A percentile compares a stretch with the other conserved stretches of the same genome.
Evolutionary conservation across 2,797 vertebrate species (phyloP).

Genomic region (Pseudochirops cupreus): DNA sequence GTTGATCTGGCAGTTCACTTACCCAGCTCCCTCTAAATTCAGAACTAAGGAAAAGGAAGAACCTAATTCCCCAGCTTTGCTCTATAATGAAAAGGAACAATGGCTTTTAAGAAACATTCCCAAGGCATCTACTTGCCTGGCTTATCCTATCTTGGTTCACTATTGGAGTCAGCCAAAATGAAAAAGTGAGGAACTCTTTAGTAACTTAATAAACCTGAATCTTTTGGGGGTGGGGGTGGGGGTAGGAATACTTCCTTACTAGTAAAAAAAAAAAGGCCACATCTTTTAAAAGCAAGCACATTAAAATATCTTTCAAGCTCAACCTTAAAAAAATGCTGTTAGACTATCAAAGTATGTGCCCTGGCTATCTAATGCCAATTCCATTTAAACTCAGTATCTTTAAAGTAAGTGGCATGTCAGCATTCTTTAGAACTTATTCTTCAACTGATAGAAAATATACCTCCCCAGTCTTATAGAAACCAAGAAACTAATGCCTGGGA

Average conservation of each 20-base stretch:
- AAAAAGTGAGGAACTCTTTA: conserved; percentile 9
- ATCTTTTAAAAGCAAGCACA: conserved; percentile 8
- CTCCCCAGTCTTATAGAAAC: not conserved
- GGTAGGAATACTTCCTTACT: not conserved
- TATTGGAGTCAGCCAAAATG: not conserved
- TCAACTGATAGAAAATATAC: not conserved
- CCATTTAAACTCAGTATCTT: conserved; percentile 43
- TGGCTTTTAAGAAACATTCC: conserved; percentile 17
- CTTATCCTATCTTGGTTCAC: conserved; percentile 3
- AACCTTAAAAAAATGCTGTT: conserved; percentile 8
- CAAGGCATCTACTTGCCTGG: not conserved
- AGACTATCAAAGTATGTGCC: not conserved
- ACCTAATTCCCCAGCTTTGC: not conserved
- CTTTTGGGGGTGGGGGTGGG: not conserved
- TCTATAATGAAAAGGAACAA: not conserved
- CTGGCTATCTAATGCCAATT: conserved; percentile 4
- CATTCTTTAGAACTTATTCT: conserved; percentile 9
- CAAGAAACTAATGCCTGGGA: not conserved
- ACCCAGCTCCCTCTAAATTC: conserved; percentile 13
- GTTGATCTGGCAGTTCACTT: conserved; percentile 5
- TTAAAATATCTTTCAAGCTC: conserved; percentile 11
- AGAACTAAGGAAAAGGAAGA: conserved; percentile 42
- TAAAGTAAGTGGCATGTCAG: conserved; percentile 31
- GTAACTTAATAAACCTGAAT: not conserved
- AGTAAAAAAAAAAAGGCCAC: not conserved